Evolutionary conservation across 2,888 invertebrate species (phyloP).

Genomic region (Stramonita haemastoma): DNA sequence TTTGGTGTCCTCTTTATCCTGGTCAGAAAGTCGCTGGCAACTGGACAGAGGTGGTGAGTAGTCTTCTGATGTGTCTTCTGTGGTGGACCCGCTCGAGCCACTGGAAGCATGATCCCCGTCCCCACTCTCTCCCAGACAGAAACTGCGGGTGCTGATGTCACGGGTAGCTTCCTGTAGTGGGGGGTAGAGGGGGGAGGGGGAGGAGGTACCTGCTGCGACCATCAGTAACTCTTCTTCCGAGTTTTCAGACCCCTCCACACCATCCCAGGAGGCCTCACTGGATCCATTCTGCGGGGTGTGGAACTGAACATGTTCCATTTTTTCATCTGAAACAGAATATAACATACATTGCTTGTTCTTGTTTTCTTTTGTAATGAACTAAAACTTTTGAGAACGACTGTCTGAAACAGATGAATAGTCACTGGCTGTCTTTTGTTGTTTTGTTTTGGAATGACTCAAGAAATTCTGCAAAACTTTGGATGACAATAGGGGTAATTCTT

Average conservation of each 20-base stretch:
- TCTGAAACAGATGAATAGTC: too few species aligned
- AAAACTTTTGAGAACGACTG: too few species aligned
- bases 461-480: too few species aligned
- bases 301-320: slow-evolving; percentile 39
- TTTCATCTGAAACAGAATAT: slow-evolving; percentile 10
- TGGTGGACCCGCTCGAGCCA: neutral
- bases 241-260: slow-evolving; percentile 4
- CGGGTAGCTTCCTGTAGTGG: slow-evolving; percentile 14
- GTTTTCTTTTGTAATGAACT: too few species aligned
- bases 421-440: too few species aligned
- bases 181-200: neutral
- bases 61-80: neutral
- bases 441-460: too few species aligned
- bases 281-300: neutral
- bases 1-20: neutral
- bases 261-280: slow-evolving; percentile 26
- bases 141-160: neutral
- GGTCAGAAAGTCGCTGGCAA: neutral
- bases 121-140: neutral
- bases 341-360: neutral
- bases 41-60: neutral
- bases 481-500: too few species aligned
- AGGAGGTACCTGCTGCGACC: neutral
- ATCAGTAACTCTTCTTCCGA: neutral
- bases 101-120: neutral